phyloP scores from a whole-genome alignment of 2,113 vertebrate species.

The Accipiter virgatus region DNA sequence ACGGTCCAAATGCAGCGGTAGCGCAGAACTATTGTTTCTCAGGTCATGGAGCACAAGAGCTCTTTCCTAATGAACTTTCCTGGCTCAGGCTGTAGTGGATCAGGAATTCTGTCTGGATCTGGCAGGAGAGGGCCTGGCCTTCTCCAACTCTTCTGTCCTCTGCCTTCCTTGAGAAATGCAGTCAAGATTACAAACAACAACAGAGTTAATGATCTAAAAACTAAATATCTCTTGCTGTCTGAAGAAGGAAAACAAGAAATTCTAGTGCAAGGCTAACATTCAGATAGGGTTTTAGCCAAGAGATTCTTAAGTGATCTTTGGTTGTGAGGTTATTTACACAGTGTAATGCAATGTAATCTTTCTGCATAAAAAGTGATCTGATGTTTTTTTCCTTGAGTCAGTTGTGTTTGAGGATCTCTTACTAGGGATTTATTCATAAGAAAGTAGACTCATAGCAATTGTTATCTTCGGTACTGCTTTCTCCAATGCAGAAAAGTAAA shows the following conservation, averaged over 20 bases:
- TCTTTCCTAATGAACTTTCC: not conserved
- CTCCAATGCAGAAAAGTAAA: not conserved
- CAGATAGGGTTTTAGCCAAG: not conserved
- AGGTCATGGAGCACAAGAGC: not conserved
- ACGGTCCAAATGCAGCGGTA: accelerated
- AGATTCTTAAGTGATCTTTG: conserved; percentile 8
- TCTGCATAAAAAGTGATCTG: not conserved
- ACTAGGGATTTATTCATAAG: not conserved
- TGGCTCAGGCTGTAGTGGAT: not conserved
- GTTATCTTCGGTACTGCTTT: not conserved
- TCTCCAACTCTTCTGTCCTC: not conserved
- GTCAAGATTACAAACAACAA: not conserved
- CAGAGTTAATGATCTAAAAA: not conserved
- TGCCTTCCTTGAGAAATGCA: not conserved
- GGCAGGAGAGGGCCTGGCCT: not conserved
- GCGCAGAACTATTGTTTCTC: not conserved
- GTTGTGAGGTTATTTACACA: not conserved
- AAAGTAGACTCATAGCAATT: not conserved
- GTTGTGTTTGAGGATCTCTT: not conserved
- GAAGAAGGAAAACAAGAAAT: not conserved
- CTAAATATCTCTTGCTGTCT: not conserved
- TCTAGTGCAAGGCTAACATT: not conserved
- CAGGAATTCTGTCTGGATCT: not conserved
- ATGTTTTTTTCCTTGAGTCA: not conserved
- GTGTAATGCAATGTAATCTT: not conserved